Conservation (phyloP, 92 coral and sea anemone species). For the Pocillopora grandis region DNA sequence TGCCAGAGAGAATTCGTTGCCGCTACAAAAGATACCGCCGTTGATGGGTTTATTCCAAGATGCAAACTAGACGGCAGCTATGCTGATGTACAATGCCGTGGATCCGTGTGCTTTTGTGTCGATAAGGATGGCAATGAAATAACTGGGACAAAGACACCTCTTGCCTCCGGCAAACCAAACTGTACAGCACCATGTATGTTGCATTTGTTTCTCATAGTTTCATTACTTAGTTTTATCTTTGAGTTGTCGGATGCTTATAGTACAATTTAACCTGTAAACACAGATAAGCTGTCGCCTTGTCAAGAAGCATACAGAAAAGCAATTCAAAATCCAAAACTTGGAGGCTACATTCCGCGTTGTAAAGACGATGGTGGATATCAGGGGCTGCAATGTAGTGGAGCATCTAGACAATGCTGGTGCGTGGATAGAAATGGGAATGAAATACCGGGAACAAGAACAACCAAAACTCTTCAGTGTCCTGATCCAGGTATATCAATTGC, state of each 20-base stretch:
- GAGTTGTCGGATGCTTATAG: background rate
- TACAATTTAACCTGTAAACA: background rate
- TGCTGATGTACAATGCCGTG: constrained; percentile 81
- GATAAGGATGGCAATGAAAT: constrained; percentile 78
- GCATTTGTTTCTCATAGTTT: background rate
- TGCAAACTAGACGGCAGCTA: constrained; percentile 82
- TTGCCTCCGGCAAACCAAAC: constrained; percentile 61
- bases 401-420: constrained; percentile 92
- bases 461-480: constrained; percentile 30
- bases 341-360: constrained; percentile 79
- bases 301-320: constrained; percentile 72
- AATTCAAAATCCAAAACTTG: constrained; percentile 53
- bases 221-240: background rate
- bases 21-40: constrained; percentile 42
- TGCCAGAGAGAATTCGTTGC: constrained; percentile 76
- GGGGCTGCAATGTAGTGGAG: constrained; percentile 77
- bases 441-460: constrained; percentile 70
- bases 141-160: constrained; percentile 73
- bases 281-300: constrained; percentile 42
- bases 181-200: constrained; percentile 51
- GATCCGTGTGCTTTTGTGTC: constrained; percentile 83
- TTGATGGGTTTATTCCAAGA: constrained; percentile 73
- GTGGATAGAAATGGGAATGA: constrained; percentile 78
- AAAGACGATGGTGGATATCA: constrained; percentile 79
- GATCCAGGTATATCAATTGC: constrained; percentile 12